phyloP scores from a whole-genome alignment of 2,113 vertebrate genomes.

The Neomonachus schauinslandi region DNA sequence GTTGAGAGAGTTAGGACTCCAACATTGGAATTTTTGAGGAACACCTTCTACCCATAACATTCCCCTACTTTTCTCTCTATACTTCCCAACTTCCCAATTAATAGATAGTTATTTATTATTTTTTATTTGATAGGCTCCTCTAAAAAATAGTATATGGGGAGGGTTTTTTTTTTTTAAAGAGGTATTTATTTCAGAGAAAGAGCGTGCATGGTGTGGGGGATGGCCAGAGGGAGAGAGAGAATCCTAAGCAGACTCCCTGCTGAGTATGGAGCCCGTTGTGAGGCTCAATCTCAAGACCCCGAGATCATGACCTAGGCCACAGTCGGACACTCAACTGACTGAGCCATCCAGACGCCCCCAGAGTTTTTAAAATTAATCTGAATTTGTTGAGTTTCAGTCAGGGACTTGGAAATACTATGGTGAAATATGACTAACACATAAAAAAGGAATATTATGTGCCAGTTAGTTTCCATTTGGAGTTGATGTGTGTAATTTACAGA shows the following conservation, averaged over 20 bases:
- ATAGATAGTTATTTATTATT: not conserved
- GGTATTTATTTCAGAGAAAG: not conserved
- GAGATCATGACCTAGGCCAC: not conserved
- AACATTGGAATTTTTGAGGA: not conserved
- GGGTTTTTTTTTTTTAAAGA: not conserved
- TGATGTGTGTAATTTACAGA: slow-evolving; percentile 1
- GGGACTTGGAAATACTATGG: not conserved
- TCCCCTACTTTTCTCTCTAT: not conserved
- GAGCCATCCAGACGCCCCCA: not conserved
- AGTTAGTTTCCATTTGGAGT: not conserved
- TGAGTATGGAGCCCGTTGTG: not conserved
- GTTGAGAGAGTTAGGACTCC: not conserved
- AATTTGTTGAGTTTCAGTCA: not conserved
- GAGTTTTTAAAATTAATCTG: not conserved
- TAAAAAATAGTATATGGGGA: not conserved
- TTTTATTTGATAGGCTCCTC: not conserved
- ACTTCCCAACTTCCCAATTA: not conserved
- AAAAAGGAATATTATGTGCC: not conserved
- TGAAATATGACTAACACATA: not conserved
- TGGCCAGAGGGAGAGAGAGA: not conserved
- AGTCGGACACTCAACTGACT: not conserved
- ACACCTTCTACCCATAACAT: not conserved
- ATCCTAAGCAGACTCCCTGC: not conserved
- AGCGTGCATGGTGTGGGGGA: not conserved
- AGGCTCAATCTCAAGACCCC: too few relatives aligned